Evolutionary conservation across 2,797 vertebrate genomes (phyloP).

Genomic region (Chrysocyon brachyurus): DNA sequence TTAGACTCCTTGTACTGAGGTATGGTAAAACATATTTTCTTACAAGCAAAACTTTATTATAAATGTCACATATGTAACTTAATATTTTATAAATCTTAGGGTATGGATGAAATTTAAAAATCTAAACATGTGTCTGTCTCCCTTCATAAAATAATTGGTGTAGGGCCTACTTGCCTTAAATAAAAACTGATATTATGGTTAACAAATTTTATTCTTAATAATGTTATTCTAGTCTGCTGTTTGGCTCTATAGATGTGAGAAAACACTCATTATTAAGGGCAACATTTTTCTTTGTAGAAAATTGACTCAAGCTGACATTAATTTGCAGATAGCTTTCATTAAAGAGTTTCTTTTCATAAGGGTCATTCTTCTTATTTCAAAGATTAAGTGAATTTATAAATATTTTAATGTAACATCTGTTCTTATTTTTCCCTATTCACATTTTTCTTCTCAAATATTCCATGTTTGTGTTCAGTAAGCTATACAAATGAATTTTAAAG

Average conservation of each 20-base stretch:
- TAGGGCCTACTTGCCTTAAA: background rate
- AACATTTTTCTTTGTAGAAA: constrained; percentile 13
- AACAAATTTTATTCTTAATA: constrained; percentile 11
- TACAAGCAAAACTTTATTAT: background rate
- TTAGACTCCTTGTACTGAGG: background rate
- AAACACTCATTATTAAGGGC: background rate
- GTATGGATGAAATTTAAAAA: background rate
- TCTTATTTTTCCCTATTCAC: constrained; percentile 17
- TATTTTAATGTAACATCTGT: constrained; percentile 35
- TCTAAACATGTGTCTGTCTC: background rate
- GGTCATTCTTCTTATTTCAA: constrained; percentile 57
- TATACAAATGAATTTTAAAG: constrained; percentile 18
- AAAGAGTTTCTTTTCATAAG: background rate
- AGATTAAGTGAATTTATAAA: constrained; percentile 45
- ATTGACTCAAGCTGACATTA: constrained; percentile 15
- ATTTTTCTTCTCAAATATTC: background rate
- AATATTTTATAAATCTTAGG: constrained; percentile 18
- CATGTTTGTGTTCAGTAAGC: background rate
- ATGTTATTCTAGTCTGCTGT: background rate
- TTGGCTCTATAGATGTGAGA: background rate
- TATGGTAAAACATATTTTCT: constrained; percentile 24
- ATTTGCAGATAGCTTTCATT: background rate
- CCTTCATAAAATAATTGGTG: constrained; percentile 2
- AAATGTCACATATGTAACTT: background rate
- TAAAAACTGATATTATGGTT: background rate